phyloP scores from a whole-genome alignment of 2,113 vertebrate species.

The Hippocampus abdominalis region DNA sequence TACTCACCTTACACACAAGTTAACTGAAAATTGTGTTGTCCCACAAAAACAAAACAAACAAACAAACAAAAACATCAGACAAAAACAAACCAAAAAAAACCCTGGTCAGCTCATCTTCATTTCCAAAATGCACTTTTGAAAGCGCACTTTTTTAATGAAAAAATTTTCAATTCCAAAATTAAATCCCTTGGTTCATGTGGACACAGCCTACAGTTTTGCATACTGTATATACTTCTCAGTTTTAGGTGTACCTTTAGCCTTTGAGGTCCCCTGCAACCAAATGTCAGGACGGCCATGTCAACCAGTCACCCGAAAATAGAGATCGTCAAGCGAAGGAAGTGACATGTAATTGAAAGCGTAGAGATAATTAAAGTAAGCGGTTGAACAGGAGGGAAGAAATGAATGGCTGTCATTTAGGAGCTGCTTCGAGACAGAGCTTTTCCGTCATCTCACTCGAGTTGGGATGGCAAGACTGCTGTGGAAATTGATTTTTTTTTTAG shows the following conservation, averaged over 20 bases:
- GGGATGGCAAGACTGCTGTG: conserved; percentile 40
- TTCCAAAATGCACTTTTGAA: too few relatives aligned
- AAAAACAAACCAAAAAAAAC: too few relatives aligned
- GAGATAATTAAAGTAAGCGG: conserved; percentile 77
- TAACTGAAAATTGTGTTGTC: too few relatives aligned
- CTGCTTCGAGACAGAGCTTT: conserved; percentile 64
- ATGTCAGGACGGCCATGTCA: conserved; percentile 27
- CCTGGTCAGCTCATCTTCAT: too few relatives aligned
- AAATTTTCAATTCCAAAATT: too few relatives aligned
- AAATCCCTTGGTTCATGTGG: neutral
- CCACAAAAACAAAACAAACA: too few relatives aligned
- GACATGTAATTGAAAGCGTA: conserved; percentile 75
- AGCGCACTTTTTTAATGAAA: too few relatives aligned
- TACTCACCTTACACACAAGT: too few relatives aligned
- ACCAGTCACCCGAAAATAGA: conserved; percentile 69
- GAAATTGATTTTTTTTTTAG: conserved; percentile 50
- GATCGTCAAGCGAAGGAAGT: conserved; percentile 77
- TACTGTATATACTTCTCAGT: conserved; percentile 8
- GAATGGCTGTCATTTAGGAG: conserved; percentile 71
- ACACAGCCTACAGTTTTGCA: neutral
- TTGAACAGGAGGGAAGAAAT: conserved; percentile 72
- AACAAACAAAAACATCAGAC: too few relatives aligned
- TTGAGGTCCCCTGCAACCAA: neutral
- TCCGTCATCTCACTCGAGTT: conserved; percentile 50
- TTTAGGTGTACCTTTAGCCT: neutral